Evolutionary conservation across 2,113 vertebrate genomes (phyloP).

Genomic region (Alethe diademata): DNA sequence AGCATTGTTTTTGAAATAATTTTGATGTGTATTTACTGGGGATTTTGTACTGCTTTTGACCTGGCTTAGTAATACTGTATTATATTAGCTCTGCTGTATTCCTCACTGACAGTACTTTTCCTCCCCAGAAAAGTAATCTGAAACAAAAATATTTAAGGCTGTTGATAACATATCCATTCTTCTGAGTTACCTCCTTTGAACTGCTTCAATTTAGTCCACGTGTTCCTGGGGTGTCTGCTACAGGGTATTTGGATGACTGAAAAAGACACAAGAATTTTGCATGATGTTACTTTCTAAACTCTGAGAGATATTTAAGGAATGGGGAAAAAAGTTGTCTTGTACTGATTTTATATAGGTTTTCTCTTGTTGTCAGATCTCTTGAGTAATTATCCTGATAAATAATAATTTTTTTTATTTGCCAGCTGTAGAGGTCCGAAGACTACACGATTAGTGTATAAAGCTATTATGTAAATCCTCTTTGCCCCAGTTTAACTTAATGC

Average conservation of each 20-base stretch:
- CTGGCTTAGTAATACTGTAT: not conserved
- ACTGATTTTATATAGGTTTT: not conserved
- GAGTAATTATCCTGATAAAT: constrained; percentile 53
- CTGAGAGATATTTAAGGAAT: not conserved
- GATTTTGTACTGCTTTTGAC: not conserved
- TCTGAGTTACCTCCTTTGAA: not conserved
- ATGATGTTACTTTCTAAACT: not conserved
- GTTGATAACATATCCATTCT: not conserved
- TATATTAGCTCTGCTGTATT: not conserved
- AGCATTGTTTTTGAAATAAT: not conserved
- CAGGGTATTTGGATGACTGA: not conserved
- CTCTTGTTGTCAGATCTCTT: not conserved
- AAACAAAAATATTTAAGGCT: not conserved
- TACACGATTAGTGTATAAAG: constrained; percentile 33
- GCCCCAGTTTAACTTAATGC: constrained; percentile 56
- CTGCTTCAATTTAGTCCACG: not conserved
- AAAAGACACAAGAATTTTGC: not conserved
- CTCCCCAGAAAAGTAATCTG: not conserved
- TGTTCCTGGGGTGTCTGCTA: not conserved
- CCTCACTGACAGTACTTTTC: not conserved
- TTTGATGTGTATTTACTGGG: not conserved
- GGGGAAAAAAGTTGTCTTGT: not conserved
- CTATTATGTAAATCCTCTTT: constrained; percentile 59
- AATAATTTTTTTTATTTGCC: not conserved
- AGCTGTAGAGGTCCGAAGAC: not conserved